Percentiles rank a stretch among this genome's conserved stretches.
Evolutionary conservation across 2,888 invertebrate species (phyloP).

Genomic region (Cartodere bifasciata): DNA sequence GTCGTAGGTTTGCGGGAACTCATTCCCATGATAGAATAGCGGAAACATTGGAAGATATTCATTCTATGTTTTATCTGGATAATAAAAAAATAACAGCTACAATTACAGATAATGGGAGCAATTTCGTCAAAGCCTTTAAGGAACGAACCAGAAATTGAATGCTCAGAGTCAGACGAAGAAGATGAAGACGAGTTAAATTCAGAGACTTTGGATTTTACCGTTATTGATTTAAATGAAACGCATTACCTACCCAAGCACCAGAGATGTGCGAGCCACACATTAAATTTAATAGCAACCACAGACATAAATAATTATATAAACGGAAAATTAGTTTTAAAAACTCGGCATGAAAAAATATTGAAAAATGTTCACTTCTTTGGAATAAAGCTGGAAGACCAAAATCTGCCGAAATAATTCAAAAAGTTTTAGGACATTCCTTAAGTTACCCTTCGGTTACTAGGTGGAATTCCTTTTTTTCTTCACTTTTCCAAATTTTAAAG

Average conservation of each 20-base stretch:
- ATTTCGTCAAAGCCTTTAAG: conserved; percentile 16
- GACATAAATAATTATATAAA: conserved; percentile 7
- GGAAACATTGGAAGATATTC: conserved; percentile 15
- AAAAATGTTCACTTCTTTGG: background rate
- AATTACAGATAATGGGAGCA: conserved; percentile 14
- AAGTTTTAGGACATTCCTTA: background rate
- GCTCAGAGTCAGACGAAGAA: background rate
- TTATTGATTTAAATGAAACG: too few relatives aligned
- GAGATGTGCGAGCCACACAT: conserved; percentile 12
- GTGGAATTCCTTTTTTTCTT: conserved; percentile 9
- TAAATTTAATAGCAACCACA: conserved; percentile 11
- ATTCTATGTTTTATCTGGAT: conserved; percentile 9
- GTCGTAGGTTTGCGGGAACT: conserved; percentile 17
- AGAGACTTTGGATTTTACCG: too few relatives aligned
- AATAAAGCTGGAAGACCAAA: conserved; percentile 1
- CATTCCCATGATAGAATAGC: conserved; percentile 18
- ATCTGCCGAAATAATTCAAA: conserved; percentile 3
- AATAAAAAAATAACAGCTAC: conserved; percentile 13
- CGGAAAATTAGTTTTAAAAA: background rate
- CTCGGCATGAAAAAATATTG: background rate
- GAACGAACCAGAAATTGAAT: conserved; percentile 4
- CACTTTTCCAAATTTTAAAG: conserved; percentile 9
- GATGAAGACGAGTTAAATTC: background rate
- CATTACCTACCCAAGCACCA: conserved; percentile 10
- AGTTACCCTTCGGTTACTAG: conserved; percentile 5